Evolutionary conservation across 2,888 invertebrate genomes (phyloP).

Genomic region (Drosophila limbata): DNA sequence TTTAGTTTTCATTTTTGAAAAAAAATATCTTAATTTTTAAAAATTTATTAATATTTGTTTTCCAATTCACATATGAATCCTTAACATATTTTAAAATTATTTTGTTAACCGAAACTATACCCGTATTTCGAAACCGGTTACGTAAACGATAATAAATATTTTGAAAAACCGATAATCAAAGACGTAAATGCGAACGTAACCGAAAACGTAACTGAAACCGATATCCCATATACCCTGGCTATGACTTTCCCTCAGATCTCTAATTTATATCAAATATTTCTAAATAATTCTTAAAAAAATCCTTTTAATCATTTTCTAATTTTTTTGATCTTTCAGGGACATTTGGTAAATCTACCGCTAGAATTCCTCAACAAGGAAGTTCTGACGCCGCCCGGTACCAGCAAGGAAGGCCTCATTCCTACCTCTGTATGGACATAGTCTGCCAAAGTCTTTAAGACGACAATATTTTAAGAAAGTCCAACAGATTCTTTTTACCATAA

Average conservation of each 20-base stretch:
- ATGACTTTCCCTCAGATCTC: not conserved
- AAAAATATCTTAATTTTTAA: too few species aligned
- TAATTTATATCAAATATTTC: not conserved
- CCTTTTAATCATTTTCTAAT: not conserved
- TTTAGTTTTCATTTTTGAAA: too few species aligned
- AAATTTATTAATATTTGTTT: too few species aligned
- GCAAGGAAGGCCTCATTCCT: conserved; percentile 97
- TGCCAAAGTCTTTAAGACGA: conserved; percentile 69
- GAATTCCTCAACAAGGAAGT: conserved; percentile 95
- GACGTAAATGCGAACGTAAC: too few species aligned
- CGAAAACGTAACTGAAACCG: too few species aligned
- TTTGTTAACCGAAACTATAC: too few species aligned
- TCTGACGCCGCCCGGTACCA: conserved; percentile 92
- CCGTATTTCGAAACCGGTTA: too few species aligned
- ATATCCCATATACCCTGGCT: too few species aligned
- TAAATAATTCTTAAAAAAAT: not conserved
- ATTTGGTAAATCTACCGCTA: conserved; percentile 94
- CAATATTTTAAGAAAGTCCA: conserved; percentile 27
- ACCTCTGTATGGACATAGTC: conserved; percentile 94
- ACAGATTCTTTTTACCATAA: not conserved
- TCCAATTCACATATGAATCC: too few species aligned
- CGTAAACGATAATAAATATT: too few species aligned
- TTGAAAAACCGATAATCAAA: too few species aligned
- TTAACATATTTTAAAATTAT: too few species aligned
- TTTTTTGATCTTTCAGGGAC: conserved; percentile 87